Conservation (phyloP, 1,140 invertebrate species). For the Dreissena rostriformis region DNA sequence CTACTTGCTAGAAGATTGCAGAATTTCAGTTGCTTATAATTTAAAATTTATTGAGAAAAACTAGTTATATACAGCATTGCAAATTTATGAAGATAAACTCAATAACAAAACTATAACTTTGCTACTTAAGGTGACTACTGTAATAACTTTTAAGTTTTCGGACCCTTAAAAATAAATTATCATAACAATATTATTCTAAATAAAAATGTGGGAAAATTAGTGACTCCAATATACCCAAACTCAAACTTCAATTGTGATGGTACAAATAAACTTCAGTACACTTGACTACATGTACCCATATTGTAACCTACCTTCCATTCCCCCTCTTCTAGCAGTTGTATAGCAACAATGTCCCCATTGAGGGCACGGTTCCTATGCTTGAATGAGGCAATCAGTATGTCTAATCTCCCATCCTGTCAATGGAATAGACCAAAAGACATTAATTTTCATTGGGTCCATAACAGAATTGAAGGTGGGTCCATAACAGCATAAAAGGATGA, state of each 20-base stretch:
- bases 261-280: not conserved
- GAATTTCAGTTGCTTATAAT: too few species aligned
- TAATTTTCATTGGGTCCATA: not conserved
- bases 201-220: not conserved
- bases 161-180: not conserved
- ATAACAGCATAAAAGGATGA: not conserved
- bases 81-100: too few species aligned
- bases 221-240: not conserved
- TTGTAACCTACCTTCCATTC: conserved; percentile 75
- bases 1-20: too few species aligned
- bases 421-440: not conserved
- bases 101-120: too few species aligned
- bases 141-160: not conserved
- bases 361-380: conserved; percentile 88
- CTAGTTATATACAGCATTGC: too few species aligned
- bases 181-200: not conserved
- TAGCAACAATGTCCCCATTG: conserved; percentile 91
- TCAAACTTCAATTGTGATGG: not conserved
- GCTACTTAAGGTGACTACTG: not conserved
- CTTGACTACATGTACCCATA: not conserved
- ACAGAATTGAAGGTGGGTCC: not conserved
- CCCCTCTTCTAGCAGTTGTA: conserved; percentile 83
- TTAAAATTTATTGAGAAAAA: too few species aligned
- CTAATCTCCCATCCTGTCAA: conserved; percentile 84
- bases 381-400: conserved; percentile 88